Conservation (phyloP, 2,888 invertebrate species). For the Tetanocera ferruginea region DNA sequence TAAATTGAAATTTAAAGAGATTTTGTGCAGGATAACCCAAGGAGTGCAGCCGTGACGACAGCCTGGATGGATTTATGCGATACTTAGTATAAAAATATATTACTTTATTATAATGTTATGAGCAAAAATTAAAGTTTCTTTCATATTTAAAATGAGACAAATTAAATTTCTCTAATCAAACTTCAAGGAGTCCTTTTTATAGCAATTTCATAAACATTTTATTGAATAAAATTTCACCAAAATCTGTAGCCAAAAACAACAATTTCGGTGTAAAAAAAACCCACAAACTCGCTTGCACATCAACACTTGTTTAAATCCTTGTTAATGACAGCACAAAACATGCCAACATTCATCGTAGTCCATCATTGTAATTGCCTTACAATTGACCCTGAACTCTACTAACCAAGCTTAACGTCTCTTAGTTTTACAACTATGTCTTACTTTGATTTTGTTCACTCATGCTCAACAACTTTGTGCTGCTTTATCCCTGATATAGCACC, state of each 20-base stretch:
- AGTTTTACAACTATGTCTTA: neutral
- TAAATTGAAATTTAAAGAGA: conserved; percentile 43
- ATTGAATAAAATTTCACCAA: too few species aligned
- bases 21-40: conserved; percentile 4
- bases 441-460: neutral
- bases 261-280: too few species aligned
- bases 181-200: too few species aligned
- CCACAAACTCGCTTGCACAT: too few species aligned
- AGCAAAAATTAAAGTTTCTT: neutral
- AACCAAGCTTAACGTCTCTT: neutral
- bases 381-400: neutral
- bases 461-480: neutral
- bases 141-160: neutral
- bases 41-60: neutral
- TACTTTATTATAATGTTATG: neutral
- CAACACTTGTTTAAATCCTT: too few species aligned
- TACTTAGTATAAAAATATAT: neutral
- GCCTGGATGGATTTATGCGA: neutral
- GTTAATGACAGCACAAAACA: too few species aligned
- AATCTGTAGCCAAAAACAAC: too few species aligned
- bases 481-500: neutral
- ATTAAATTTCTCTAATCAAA: too few species aligned
- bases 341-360: too few species aligned
- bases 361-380: neutral
- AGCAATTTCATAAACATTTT: too few species aligned